Evolutionary conservation across 1,140 invertebrate genomes (phyloP).

Genomic region (Tenebrio molitor): DNA sequence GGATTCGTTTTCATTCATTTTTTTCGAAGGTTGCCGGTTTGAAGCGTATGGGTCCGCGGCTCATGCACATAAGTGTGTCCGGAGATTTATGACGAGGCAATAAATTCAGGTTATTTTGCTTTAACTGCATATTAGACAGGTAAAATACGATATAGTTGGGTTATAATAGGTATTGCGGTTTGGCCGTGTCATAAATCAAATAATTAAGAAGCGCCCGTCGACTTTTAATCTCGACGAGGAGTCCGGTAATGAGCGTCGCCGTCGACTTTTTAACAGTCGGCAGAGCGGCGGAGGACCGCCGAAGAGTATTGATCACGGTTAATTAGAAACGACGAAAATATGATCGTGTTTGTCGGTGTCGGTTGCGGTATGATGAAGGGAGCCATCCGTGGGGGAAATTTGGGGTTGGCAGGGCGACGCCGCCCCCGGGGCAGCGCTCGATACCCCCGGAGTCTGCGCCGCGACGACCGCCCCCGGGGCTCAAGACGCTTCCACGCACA

Average conservation of each 20-base stretch:
- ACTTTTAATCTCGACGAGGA: conserved; percentile 35
- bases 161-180: conserved; percentile 51
- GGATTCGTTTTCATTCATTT: neutral
- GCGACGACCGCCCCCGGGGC: conserved; percentile 41
- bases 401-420: conserved; percentile 58
- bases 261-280: neutral
- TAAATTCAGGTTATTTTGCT: conserved; percentile 56
- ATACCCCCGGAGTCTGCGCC: conserved; percentile 59
- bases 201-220: conserved; percentile 54
- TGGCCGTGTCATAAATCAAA: conserved; percentile 55
- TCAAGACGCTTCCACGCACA: conserved; percentile 43
- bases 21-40: conserved; percentile 3
- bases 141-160: conserved; percentile 56
- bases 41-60: conserved; percentile 28
- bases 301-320: conserved; percentile 31
- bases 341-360: conserved; percentile 42
- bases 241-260: conserved; percentile 23
- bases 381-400: conserved; percentile 48
- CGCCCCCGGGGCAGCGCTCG: conserved; percentile 58
- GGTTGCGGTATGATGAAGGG: conserved; percentile 45
- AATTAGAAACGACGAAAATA: conserved; percentile 44
- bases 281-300: neutral
- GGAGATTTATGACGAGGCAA: conserved; percentile 53
- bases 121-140: conserved; percentile 58
- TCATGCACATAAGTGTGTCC: conserved; percentile 49